Conservation (phyloP, 2,888 invertebrate species). For the Dryadula phaetusa region DNA sequence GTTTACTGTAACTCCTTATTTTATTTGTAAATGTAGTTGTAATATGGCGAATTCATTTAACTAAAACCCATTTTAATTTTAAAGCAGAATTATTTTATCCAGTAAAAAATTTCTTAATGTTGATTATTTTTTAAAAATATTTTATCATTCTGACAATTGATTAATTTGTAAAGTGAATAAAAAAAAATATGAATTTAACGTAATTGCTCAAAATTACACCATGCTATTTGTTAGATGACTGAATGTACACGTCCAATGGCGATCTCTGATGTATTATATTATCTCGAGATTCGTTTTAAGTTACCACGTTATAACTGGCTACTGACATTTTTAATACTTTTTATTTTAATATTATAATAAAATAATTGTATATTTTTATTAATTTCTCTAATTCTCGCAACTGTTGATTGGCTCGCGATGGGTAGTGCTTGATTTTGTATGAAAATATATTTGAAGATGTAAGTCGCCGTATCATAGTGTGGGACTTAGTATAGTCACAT, state of each 20-base stretch:
- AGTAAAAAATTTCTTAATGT: background rate
- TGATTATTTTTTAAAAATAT: background rate
- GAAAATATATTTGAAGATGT: background rate
- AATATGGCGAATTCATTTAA: background rate
- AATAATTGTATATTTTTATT: constrained; percentile 17
- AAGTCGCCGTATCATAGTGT: constrained; percentile 13
- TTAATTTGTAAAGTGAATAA: background rate
- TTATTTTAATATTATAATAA: constrained; percentile 1
- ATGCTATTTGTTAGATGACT: constrained; percentile 58
- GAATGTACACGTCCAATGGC: constrained; percentile 56
- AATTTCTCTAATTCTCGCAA: constrained; percentile 8
- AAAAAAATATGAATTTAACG: constrained; percentile 27
- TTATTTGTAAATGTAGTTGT: background rate
- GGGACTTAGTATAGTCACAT: constrained; percentile 19
- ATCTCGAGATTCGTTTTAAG: constrained; percentile 28
- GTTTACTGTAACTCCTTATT: background rate
- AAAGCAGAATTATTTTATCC: background rate
- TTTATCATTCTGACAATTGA: background rate
- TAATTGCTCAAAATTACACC: constrained; percentile 69
- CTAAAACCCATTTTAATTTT: background rate
- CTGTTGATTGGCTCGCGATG: constrained; percentile 18
- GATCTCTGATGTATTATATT: constrained; percentile 40
- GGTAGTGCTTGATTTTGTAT: constrained; percentile 5
- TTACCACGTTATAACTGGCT: constrained; percentile 35
- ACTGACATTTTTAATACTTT: constrained; percentile 4